Base-by-base conservation (phyloP, 92 coral and sea anemone genomes). In the Virgularia gustaviana region DNA sequence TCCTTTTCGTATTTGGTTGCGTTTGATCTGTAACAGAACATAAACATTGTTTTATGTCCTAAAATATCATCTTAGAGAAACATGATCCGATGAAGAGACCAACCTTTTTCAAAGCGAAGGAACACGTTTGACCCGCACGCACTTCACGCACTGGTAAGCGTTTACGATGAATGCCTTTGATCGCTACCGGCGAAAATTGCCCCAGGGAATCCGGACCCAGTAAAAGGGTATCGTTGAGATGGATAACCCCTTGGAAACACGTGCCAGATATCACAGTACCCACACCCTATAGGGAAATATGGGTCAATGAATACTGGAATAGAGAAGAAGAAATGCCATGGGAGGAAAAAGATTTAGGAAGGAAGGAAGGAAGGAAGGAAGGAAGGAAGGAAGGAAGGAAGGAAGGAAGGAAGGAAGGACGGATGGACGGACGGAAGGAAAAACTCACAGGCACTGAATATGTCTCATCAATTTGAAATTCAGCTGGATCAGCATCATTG, bases 181-280 rank as follows among this genome's bases (percentile, higher is more conserved):
- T 88, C 0, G 94, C 76, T 62, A 92, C 84, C 9, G 94, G 87
- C 23, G 90, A 92, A 49, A 92, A 92, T 86, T 92, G 98, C n/a
- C 98, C 98, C 11, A 92, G 81, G 18, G 98, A 91, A 71, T 92
- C 98, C 82, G 98, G 98, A 23, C 98, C 98, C 20, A 92, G 90
- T 47, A 92, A 60, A 12, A 92, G 79, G 49, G 78, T 49, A 75
- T 92, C 98, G 58, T 92, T 92, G 57, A 92, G 81, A 13, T 81
- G 85, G 52, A 92, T 92, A 38, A 90, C 76, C n/a, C 98, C 98
- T 61, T 87, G 82, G 55, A 89, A 89, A 60, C 96, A 87, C 24
- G 98, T 92, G 43, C 98, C 98, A n/a, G 98, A 92, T 29, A 92
- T 87, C 0, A 92, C 98, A 9, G 98, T 92, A 9, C 98, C 98